Evolutionary conservation across 2,113 vertebrate species (phyloP).

Genomic region (Stegostoma tigrinum): DNA sequence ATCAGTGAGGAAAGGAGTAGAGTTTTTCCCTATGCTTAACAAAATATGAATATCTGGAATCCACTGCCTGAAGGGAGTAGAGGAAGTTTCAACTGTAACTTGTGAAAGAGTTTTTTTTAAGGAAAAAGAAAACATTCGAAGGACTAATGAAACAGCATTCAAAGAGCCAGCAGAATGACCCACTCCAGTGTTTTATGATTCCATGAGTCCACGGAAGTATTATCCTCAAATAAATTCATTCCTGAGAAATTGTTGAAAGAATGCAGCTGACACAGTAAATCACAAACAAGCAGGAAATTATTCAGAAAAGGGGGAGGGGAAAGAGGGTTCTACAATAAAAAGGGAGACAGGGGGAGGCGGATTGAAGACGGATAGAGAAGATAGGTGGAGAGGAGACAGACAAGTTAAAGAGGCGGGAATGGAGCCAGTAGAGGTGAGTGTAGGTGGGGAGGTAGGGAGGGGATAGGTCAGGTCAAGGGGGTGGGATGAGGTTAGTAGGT

Average conservation of each 20-base stretch:
- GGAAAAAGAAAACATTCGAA: not conserved
- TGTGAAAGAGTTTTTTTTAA: not conserved
- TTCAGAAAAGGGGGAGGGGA: too few species aligned
- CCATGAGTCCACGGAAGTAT: not conserved
- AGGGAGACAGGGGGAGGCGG: too few species aligned
- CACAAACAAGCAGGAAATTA: slow-evolving; percentile 48
- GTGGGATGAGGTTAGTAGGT: too few species aligned
- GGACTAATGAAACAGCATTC: not conserved
- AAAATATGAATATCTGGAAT: not conserved
- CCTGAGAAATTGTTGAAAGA: not conserved
- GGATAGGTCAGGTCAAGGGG: too few species aligned
- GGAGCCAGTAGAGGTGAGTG: too few species aligned
- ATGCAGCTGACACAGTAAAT: not conserved
- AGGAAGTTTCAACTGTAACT: not conserved
- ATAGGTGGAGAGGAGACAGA: too few species aligned
- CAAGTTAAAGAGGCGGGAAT: too few species aligned
- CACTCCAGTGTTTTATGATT: not conserved
- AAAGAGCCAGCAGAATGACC: not conserved
- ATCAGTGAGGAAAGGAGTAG: not conserved
- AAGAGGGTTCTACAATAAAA: too few species aligned
- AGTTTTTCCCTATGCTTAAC: not conserved
- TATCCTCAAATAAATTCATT: not conserved
- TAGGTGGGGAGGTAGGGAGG: too few species aligned
- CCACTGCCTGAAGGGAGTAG: not conserved
- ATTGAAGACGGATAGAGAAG: too few species aligned